These are phyloP conservation scores for Ictalurus furcatus DNA, from an alignment of 2,113 vertebrate species.

Conservation along the genomic window DNA sequence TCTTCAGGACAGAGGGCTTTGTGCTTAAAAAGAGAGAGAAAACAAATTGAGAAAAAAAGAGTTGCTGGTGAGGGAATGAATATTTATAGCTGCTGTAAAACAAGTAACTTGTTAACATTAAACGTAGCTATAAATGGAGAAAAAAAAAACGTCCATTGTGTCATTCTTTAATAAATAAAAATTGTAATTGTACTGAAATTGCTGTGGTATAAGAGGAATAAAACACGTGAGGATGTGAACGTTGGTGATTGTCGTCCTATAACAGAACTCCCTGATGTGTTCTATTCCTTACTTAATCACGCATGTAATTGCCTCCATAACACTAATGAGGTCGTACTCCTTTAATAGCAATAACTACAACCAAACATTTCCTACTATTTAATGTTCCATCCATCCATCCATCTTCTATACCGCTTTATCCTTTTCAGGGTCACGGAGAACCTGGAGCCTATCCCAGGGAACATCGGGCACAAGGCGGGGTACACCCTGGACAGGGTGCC, in stretches of 20 bases:
- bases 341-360: not conserved
- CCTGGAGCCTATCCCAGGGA: no score
- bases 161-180: not conserved
- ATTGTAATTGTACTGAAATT: not conserved
- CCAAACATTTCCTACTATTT: not conserved
- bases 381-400: not conserved
- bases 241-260: not conserved
- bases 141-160: not conserved
- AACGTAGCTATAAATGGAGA: not conserved
- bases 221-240: not conserved
- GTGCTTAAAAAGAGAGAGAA: not conserved
- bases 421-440: no score
- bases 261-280: not conserved
- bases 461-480: no score
- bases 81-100: not conserved
- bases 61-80: not conserved
- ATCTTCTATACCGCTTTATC: no score
- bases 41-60: not conserved
- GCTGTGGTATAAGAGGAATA: not conserved
- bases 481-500: no score
- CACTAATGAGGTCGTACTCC: not conserved
- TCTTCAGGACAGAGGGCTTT: not conserved
- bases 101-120: not conserved
- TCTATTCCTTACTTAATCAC: not conserved
- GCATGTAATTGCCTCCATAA: not conserved